These are phyloP conservation scores for Erpornis zantholeuca DNA, from an alignment of 2,113 vertebrate genomes.

Conservation along the genomic window DNA sequence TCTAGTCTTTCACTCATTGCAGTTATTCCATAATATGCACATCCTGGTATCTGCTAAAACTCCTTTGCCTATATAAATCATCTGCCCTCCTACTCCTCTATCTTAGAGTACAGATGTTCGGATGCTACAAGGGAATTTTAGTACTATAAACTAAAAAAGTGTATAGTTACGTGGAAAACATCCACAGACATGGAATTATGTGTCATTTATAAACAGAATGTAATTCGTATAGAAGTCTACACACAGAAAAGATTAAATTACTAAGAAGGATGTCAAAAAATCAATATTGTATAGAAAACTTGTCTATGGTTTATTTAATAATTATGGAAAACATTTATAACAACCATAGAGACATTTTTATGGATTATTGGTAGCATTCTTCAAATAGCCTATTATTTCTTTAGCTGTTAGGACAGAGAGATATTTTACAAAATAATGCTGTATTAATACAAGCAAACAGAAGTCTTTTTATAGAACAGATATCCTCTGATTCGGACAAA, in stretches of 20 bases:
- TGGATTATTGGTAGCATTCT: background rate
- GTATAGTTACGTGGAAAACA: background rate
- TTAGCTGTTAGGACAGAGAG: background rate
- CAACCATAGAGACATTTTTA: background rate
- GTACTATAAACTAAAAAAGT: background rate
- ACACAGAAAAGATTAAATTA: background rate
- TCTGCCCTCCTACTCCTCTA: background rate
- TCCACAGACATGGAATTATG: background rate
- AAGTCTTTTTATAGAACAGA: background rate
- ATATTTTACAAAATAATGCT: background rate
- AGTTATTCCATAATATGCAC: background rate
- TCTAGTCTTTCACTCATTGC: background rate
- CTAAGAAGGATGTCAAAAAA: background rate
- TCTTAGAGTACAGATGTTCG: background rate
- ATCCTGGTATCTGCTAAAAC: background rate
- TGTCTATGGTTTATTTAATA: background rate
- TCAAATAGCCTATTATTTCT: background rate
- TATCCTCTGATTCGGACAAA: background rate
- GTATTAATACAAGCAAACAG: background rate
- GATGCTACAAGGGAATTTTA: background rate
- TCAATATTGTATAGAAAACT: background rate
- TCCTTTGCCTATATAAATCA: background rate
- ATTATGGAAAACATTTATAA: background rate
- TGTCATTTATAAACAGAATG: background rate
- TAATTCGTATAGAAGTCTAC: background rate